Percentiles rank a stretch among this genome's conserved stretches.
Evolutionary conservation across 2,797 vertebrate genomes (phyloP).

Genomic region (Acrossocheilus fasciatus): DNA sequence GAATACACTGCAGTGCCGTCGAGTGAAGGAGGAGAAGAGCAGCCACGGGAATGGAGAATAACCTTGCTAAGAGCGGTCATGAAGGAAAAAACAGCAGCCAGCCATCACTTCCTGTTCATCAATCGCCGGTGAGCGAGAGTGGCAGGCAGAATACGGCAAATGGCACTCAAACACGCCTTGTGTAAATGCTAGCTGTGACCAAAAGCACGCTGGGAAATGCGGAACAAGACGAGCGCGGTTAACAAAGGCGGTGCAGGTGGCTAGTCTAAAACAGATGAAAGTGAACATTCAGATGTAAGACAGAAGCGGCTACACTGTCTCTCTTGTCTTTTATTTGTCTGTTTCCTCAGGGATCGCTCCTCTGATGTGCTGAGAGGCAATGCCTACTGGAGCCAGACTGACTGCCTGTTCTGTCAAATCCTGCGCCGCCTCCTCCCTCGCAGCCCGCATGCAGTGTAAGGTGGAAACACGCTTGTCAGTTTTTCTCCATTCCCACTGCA

Average conservation of each 20-base stretch:
- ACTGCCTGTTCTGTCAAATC: slow-evolving; percentile 48
- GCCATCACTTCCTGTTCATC: slow-evolving; percentile 48
- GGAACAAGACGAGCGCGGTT: slow-evolving; percentile 37
- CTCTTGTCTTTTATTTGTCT: slow-evolving; percentile 47
- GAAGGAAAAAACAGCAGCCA: slow-evolving; percentile 36
- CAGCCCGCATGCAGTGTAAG: slow-evolving; percentile 23
- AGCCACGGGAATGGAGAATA: slow-evolving; percentile 9
- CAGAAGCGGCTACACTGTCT: slow-evolving; percentile 19
- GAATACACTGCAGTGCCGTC: neutral
- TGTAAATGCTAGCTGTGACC: slow-evolving; percentile 54
- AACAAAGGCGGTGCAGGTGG: slow-evolving; percentile 37
- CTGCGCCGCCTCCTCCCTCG: slow-evolving; percentile 22
- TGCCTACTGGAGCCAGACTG: slow-evolving; percentile 55
- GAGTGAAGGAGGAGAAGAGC: slow-evolving; percentile 29
- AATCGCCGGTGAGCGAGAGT: slow-evolving; percentile 14
- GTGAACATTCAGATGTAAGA: slow-evolving; percentile 22
- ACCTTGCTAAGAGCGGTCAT: slow-evolving; percentile 23
- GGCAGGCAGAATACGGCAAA: slow-evolving; percentile 40
- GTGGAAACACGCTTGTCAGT: slow-evolving; percentile 48
- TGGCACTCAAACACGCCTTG: slow-evolving; percentile 63
- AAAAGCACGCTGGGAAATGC: slow-evolving; percentile 51
- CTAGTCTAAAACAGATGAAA: slow-evolving; percentile 31
- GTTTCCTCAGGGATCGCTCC: slow-evolving; percentile 49
- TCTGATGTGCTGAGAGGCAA: slow-evolving; percentile 51
- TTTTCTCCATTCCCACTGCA: slow-evolving; percentile 37